phyloP scores from a whole-genome alignment of 2,888 invertebrate genomes.

The Augiades crinisus region DNA sequence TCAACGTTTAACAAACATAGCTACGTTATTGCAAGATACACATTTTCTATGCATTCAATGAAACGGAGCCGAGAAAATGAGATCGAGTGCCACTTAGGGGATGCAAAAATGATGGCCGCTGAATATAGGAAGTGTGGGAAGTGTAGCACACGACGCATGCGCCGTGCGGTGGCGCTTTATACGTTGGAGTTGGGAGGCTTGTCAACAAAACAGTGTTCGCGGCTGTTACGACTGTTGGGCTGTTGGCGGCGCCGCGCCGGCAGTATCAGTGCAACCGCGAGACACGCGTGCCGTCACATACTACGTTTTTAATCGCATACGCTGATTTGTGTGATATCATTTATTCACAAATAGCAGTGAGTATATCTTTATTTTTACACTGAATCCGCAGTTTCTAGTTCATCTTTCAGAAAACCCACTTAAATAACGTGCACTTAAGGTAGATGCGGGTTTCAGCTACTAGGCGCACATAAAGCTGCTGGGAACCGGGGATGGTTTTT shows the following conservation, averaged over 20 bases:
- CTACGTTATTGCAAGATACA: no score
- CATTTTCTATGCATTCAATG: background rate
- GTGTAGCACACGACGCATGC: constrained; percentile 43
- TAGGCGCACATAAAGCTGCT: background rate
- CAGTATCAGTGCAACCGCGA: constrained; percentile 58
- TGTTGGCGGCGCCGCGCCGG: constrained; percentile 36
- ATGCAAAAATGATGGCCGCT: constrained; percentile 2
- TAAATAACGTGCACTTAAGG: background rate
- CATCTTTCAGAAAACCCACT: background rate
- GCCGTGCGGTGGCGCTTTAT: constrained; percentile 37
- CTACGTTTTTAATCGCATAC: constrained; percentile 36
- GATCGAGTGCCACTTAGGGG: constrained; percentile 18
- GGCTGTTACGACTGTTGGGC: background rate
- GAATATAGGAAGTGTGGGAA: no score
- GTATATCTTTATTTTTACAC: constrained; percentile 5
- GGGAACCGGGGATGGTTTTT: background rate
- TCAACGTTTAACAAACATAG: no score
- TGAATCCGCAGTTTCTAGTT: background rate
- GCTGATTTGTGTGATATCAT: constrained; percentile 57
- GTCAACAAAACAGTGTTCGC: constrained; percentile 32
- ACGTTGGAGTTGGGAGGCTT: constrained; percentile 38
- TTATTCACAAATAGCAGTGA: constrained; percentile 41
- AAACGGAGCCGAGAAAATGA: constrained; percentile 3
- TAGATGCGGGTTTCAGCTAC: background rate
- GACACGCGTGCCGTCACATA: constrained; percentile 44